Percentiles rank a stretch among this genome's conserved stretches.
Conservation (phyloP, 2,113 vertebrate species). For the Lynx canadensis region DNA sequence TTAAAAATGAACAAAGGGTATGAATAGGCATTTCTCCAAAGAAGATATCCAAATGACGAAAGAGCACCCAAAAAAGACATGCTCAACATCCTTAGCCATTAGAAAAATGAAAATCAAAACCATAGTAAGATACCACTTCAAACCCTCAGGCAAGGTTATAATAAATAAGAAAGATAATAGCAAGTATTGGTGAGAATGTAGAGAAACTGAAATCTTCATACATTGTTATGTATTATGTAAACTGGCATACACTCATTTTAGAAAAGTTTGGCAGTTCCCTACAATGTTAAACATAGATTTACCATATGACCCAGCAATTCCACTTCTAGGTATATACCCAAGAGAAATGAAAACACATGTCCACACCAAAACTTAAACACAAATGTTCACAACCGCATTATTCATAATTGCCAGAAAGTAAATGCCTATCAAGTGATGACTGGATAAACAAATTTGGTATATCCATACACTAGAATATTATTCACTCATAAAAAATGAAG, state of each 20-base stretch:
- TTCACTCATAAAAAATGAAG: not conserved
- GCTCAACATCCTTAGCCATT: not conserved
- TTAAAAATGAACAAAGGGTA: not conserved
- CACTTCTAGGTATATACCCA: not conserved
- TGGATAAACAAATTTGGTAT: not conserved
- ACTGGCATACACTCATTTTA: not conserved
- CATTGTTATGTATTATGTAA: not conserved
- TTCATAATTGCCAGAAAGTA: not conserved
- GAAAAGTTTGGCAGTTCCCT: not conserved
- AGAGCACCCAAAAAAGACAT: not conserved
- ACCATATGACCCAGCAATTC: not conserved
- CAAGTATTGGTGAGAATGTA: not conserved
- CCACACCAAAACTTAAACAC: not conserved
- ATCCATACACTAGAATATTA: not conserved
- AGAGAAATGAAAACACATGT: not conserved
- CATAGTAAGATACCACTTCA: not conserved
- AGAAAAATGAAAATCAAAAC: constrained; percentile 16
- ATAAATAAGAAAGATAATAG: not conserved
- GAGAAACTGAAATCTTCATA: not conserved
- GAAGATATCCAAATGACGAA: not conserved
- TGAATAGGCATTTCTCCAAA: not conserved
- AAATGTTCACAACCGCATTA: not conserved
- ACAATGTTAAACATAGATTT: constrained; percentile 6
- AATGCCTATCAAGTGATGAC: not conserved
- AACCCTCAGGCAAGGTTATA: not conserved